Base-by-base conservation (phyloP, 2,113 vertebrate genomes). In the Pogonocichla stellata region DNA sequence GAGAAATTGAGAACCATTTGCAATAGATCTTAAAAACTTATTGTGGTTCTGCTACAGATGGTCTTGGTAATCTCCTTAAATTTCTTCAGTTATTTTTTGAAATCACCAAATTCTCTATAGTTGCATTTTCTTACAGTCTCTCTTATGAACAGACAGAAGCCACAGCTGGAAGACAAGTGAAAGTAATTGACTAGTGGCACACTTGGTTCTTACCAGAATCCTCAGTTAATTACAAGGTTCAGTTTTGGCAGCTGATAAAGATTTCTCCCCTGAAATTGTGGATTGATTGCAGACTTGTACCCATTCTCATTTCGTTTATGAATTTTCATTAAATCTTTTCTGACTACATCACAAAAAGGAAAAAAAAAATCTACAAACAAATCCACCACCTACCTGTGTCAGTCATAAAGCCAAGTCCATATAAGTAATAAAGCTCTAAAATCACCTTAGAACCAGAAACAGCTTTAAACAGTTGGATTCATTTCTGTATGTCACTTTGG, bases 201-300 rank as follows among this genome's bases (percentile, higher is more conserved):
- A 96, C 92, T 96, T 96, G 84, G 48, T 97, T 97, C 97, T 98
- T 97, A 97, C 97, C 97, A 98, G 96, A 96, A 97, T 97, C 90
- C 90, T 97, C 86, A 89, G 92, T 97, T 97, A 97, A 96, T 98
- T 97, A 95, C 84, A 95, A 3, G 17, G 83, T 97, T 97, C 88
- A 95, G 77, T 98, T 98, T 97, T 97, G 97, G 97, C 97, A 97
- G 95, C 77, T 45, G 78, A 92, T 96, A 96, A 73, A 95, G 56
- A 94, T 95, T 98, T 97, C 92, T 96, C 97, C 93, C 92, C 91
- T 97, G 92, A 96, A 98, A 98, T 95, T 88, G 90, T 96, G 80
- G 91, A 95, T 97, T 97, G 96, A 97, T 96, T 97, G 93, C 96
- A 96, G 85, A 95, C 91, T 97, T 96, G 34, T 97, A 97, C 54